Base-by-base conservation (phyloP, 1,140 invertebrate species). In the Drosophila baimaii region DNA sequence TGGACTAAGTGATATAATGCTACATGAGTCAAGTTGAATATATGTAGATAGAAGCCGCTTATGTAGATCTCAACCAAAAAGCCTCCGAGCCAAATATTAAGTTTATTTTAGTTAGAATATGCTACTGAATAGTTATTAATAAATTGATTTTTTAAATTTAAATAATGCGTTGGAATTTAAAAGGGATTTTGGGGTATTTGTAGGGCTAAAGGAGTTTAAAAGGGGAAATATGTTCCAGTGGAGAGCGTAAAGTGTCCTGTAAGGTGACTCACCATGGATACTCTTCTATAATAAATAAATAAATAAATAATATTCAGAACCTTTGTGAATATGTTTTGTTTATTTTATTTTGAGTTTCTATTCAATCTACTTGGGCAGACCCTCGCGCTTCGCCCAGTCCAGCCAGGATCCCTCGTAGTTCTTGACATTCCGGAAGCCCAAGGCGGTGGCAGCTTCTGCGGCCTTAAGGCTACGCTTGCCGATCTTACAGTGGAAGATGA, bases 401-500 rank as follows among this genome's bases (percentile, higher is more conserved):
- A 82, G 85, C 90, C 90, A 91, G 8, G 90, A 91, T 2, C 90
- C 90, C 37, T 80, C 51, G 68, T 91, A 91, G 51, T 78, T 91
- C 27, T 86, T 90, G 2, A 91, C 69, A 55, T 94, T 94, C 78
- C 93, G 93, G 78, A 93, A 95, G 76, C 95, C 95, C 61, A 94
- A 70, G 33, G 93, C 93, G 9, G 92, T 78, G 15, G 95, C 92
- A 62, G 93, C 93, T 79, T 93, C 92, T 43, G 94, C 94, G 10
- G 94, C 94, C 70, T 92, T 93, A 4, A 86, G 92, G 66, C 94
- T 94, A 69, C 95, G 93, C 78, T 90, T 94, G 56, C 95, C 95
- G 59, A 93, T 93, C 91, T 92, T 94, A 69, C 95, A 95, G 57
- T 94, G 94, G 54, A 95, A 92, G 68, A 95, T 94, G 2, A 95